These are phyloP conservation scores for Bothrops jararaca DNA, from an alignment of 2,113 vertebrate genomes.

Conservation along the genomic window DNA sequence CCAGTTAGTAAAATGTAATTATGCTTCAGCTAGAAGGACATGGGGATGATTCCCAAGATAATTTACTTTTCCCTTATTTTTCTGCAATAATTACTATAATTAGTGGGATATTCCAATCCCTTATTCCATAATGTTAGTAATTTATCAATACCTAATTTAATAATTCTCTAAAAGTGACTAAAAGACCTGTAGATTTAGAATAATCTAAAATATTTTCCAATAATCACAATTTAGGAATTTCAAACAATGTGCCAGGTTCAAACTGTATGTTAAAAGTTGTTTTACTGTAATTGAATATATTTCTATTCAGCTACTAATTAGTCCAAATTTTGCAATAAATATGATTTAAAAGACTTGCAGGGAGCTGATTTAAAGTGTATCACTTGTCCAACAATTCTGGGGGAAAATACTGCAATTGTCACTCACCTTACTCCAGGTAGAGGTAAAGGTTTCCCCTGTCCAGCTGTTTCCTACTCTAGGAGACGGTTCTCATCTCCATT, in stretches of 20 bases:
- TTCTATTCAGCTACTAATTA: not conserved
- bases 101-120: not conserved
- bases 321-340: not conserved
- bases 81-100: not conserved
- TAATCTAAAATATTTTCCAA: not conserved
- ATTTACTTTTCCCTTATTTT: not conserved
- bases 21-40: not conserved
- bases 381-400: not conserved
- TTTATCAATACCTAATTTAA: not conserved
- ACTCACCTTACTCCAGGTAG: not conserved
- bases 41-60: not conserved
- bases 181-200: not conserved
- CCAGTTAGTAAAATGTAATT: not conserved
- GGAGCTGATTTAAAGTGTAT: not conserved
- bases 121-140: not conserved
- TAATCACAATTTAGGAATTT: not conserved
- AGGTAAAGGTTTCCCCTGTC: not conserved
- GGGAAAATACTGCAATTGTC: not conserved
- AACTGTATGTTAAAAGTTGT: not conserved
- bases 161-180: not conserved
- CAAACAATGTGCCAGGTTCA: not conserved
- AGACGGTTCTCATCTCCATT: not conserved
- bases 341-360: not conserved
- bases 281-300: not conserved
- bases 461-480: not conserved